phyloP scores from a whole-genome alignment of 2,888 invertebrate species.

The Drosophila rellima region DNA sequence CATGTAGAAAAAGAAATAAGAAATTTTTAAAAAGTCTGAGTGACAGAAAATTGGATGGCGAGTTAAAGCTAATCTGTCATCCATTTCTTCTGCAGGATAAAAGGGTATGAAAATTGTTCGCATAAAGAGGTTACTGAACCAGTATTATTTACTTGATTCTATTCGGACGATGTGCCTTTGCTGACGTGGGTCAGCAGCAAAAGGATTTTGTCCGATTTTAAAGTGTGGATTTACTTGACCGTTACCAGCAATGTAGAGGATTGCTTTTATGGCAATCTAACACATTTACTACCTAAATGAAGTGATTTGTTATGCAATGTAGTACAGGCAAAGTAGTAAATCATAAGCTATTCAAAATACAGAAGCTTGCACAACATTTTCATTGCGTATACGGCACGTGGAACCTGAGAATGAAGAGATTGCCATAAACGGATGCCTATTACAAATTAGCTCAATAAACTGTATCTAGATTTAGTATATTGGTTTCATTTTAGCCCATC shows the following conservation, averaged over 20 bases:
- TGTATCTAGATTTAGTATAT: constrained; percentile 13
- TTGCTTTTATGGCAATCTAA: constrained; percentile 10
- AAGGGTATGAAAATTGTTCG: constrained; percentile 41
- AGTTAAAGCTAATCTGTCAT: constrained; percentile 44
- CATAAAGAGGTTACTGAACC: constrained; percentile 47
- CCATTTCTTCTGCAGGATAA: constrained; percentile 10
- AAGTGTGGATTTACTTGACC: constrained; percentile 39
- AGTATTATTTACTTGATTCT: constrained; percentile 35
- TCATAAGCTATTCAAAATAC: constrained; percentile 4
- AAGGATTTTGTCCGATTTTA: constrained; percentile 43
- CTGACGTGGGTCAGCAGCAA: constrained; percentile 15
- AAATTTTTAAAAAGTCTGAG: constrained; percentile 22
- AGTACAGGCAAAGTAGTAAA: constrained; percentile 17
- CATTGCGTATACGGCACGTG: constrained; percentile 16
- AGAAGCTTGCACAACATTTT: constrained; percentile 1
- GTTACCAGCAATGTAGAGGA: constrained; percentile 20
- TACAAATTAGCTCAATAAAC: constrained; percentile 29
- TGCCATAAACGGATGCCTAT: constrained; percentile 9
- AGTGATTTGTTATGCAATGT: constrained; percentile 41
- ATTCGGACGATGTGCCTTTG: constrained; percentile 20
- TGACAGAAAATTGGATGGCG: constrained; percentile 19
- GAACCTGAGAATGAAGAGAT: background rate
- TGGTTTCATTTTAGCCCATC: constrained; percentile 24
- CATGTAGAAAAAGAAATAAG: constrained; percentile 8
- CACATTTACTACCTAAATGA: constrained; percentile 24